Evolutionary conservation across 2,888 invertebrate species (phyloP), one percentile per base, ranked within the genome.

Genomic region (Platycheirus rosarum): DNA sequence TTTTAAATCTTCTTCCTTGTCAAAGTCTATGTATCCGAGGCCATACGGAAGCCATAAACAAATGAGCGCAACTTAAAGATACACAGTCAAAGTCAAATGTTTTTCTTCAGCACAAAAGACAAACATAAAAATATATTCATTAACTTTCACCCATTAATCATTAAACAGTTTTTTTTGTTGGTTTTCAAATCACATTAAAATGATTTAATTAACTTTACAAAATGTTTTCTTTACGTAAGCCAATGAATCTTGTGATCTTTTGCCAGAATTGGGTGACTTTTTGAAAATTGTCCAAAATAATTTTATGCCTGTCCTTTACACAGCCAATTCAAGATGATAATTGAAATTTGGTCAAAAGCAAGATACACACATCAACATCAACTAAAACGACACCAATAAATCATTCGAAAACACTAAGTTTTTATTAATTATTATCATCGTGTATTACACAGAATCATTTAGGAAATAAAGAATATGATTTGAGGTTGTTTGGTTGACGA

Each of bases 81-180:
- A 35, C 35, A 35, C 29, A 23, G 1, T 4, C 20, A 57, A 57
- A 40, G 13, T 57, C 23, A 57, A 57, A 40, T 5, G 3, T 2
- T 6, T 13, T 40, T 40, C 0, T 6, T 6, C n/a, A 32, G 7
- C 16, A 14, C 23, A 26, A 40, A 37, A 40, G 11, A 7, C 1
- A 42, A 60, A 42, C 11, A 14, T 3, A 57, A 2, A n/a, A 9
- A 14, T 2, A 37, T 20, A 16, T 42, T 29, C 40, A 42, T 60
- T 60, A 26, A 60, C 60, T 60, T 60, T 60, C 44, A 44, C 60
- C 29, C 16, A 60, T 44, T 23, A 57, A 57, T 57, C 57, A 40
- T 57, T 14, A 16, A 60, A 42, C n/a, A n/a, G n/a, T n/a, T n/a
- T n/a, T n/a, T n/a, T 44, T 60, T 60, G 29, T 26, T 18, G 1